phyloP scores from a whole-genome alignment of 2,113 vertebrate genomes.

The Megalops atlanticus region DNA sequence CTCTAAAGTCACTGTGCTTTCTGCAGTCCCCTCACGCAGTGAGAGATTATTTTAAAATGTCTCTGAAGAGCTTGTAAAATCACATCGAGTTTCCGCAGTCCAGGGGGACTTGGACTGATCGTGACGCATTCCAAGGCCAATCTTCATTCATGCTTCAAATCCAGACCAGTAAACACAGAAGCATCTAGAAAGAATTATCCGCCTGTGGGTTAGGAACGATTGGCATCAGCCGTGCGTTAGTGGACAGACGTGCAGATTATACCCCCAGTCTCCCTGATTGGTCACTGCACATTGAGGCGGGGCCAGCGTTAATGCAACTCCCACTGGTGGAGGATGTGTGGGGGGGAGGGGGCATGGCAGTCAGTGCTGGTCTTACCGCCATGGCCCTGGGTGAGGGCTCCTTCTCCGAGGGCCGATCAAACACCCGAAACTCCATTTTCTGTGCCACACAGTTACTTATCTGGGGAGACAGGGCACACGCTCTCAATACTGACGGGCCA shows the following conservation, averaged over 20 bases:
- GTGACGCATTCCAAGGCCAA: not conserved
- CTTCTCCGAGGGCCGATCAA: slow-evolving; percentile 76
- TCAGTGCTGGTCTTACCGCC: slow-evolving; percentile 73
- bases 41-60: not conserved
- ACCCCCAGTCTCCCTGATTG: slow-evolving; percentile 1
- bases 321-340: slow-evolving; percentile 30
- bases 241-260: slow-evolving; percentile 40
- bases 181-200: not conserved
- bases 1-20: too few species aligned
- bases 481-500: slow-evolving; percentile 1
- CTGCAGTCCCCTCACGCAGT: not conserved
- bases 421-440: slow-evolving; percentile 80
- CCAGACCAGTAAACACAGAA: not conserved
- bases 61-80: not conserved
- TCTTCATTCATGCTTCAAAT: not conserved
- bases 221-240: slow-evolving; percentile 17
- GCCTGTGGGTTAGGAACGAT: slow-evolving; percentile 10
- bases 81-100: not conserved
- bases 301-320: slow-evolving; percentile 32
- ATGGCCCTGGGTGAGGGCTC: slow-evolving; percentile 73
- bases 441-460: slow-evolving; percentile 82
- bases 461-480: slow-evolving; percentile 69
- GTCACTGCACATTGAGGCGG: slow-evolving; percentile 42
- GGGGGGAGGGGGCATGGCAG: slow-evolving; percentile 40
- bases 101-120: not conserved